Conservation (phyloP, 2,888 invertebrate genomes). For the Drosophila fulvimacula region DNA sequence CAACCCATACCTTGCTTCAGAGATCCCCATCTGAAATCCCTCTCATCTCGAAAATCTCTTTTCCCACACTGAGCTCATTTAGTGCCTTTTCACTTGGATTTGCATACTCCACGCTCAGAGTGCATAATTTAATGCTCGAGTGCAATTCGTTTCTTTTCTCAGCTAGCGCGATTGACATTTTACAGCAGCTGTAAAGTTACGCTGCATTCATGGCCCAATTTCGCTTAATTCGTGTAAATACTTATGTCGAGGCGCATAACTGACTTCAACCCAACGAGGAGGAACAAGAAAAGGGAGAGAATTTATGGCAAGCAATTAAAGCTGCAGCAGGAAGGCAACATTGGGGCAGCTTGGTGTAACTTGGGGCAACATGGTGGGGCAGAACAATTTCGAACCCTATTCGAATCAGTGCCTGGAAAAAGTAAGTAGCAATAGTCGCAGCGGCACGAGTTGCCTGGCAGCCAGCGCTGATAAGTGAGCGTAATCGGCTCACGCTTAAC, state of each 20-base stretch:
- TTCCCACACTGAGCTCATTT: background rate
- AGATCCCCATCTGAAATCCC: background rate
- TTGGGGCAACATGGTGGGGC: background rate
- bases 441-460: slow-evolving; percentile 33
- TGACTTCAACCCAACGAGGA: slow-evolving; percentile 17
- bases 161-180: slow-evolving; percentile 18
- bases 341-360: background rate
- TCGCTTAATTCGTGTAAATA: slow-evolving; percentile 27
- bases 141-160: slow-evolving; percentile 10
- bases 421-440: slow-evolving; percentile 43
- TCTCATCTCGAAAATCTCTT: background rate
- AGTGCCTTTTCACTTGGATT: background rate
- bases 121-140: slow-evolving; percentile 17
- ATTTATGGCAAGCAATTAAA: slow-evolving; percentile 73
- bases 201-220: slow-evolving; percentile 37
- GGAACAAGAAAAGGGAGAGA: slow-evolving; percentile 4
- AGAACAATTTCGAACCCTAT: background rate
- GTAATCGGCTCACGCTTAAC: slow-evolving; percentile 77
- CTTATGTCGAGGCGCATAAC: slow-evolving; percentile 28
- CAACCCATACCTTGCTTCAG: background rate
- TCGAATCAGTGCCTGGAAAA: slow-evolving; percentile 26
- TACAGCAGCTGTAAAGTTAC: slow-evolving; percentile 19
- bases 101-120: background rate
- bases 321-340: slow-evolving; percentile 37
- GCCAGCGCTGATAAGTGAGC: slow-evolving; percentile 67